Conservation (phyloP, 1,140 invertebrate species). For the Drosophila fuyamai region DNA sequence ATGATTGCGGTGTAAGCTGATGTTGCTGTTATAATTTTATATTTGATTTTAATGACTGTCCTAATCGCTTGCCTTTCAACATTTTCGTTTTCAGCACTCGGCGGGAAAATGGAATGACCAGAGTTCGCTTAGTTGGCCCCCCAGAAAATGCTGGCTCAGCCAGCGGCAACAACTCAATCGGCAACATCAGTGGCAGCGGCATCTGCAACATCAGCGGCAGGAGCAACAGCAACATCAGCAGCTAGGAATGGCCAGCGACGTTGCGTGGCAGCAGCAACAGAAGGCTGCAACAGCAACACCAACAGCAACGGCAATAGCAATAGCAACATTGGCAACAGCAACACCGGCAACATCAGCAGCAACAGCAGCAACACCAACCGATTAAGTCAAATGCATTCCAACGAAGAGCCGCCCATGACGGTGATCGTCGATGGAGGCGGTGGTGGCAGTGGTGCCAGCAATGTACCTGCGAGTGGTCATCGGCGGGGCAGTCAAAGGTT, state of each 20-base stretch:
- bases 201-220: constrained; percentile 15
- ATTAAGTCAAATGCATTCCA: constrained; percentile 72
- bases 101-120: constrained; percentile 67
- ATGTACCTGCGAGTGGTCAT: constrained; percentile 12
- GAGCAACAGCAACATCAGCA: constrained; percentile 12
- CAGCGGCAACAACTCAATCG: constrained; percentile 43
- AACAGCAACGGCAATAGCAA: constrained; percentile 23
- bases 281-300: constrained; percentile 43
- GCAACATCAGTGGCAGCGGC: constrained; percentile 17
- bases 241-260: constrained; percentile 70
- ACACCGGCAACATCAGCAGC: constrained; percentile 21
- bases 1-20: background rate
- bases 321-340: constrained; percentile 20
- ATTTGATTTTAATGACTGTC: background rate
- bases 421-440: constrained; percentile 64
- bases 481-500: constrained; percentile 46
- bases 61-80: background rate
- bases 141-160: constrained; percentile 70
- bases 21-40: constrained; percentile 1
- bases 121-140: constrained; percentile 37
- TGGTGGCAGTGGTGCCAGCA: constrained; percentile 14
- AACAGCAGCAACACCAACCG: constrained; percentile 41
- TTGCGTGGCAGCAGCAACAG: constrained; percentile 67
- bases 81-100: constrained; percentile 15
- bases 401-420: constrained; percentile 75